Percentiles rank a stretch among this genome's conserved stretches.
Evolutionary conservation across 2,113 vertebrate genomes (phyloP).

Genomic region (Colistium nudipinnis): DNA sequence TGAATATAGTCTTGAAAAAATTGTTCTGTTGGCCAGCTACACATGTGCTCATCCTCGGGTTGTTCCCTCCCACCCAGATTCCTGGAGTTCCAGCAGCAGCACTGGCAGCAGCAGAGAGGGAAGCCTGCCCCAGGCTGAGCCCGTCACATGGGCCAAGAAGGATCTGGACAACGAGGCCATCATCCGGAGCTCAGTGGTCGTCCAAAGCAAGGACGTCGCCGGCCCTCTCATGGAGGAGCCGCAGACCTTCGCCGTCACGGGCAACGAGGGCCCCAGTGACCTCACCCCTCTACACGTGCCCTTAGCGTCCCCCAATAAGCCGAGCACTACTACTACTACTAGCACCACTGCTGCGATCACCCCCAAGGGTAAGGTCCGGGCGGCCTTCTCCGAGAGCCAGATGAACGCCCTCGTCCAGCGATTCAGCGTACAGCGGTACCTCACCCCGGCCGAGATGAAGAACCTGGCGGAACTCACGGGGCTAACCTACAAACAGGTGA

Average conservation of each 20-base stretch:
- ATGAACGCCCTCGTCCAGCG: constrained; percentile 80
- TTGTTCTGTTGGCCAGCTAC: too few relatives aligned
- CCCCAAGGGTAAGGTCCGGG: constrained; percentile 75
- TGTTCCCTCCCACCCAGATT: constrained; percentile 56
- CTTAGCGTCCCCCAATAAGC: background rate
- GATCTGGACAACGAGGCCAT: background rate
- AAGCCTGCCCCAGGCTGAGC: constrained; percentile 40
- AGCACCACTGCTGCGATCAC: constrained; percentile 32
- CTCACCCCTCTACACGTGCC: background rate
- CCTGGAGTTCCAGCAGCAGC: constrained; percentile 68
- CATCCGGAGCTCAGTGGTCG: constrained; percentile 33
- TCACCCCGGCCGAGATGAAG: constrained; percentile 85
- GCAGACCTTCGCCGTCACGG: fast-evolving
- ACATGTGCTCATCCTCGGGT: background rate
- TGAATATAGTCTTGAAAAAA: too few relatives aligned
- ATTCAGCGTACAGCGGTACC: constrained; percentile 83
- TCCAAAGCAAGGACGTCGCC: constrained; percentile 34
- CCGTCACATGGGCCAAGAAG: constrained; percentile 45
- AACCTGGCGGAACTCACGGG: constrained; percentile 78
- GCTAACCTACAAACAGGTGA: constrained; percentile 86
- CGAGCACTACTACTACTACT: background rate
- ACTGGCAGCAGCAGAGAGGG: constrained; percentile 68
- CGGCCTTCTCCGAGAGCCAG: constrained; percentile 81
- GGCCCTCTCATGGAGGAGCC: constrained; percentile 35
- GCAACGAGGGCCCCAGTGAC: background rate